Base-by-base conservation (phyloP, 1,140 invertebrate genomes). In the Drosophila funebris region DNA sequence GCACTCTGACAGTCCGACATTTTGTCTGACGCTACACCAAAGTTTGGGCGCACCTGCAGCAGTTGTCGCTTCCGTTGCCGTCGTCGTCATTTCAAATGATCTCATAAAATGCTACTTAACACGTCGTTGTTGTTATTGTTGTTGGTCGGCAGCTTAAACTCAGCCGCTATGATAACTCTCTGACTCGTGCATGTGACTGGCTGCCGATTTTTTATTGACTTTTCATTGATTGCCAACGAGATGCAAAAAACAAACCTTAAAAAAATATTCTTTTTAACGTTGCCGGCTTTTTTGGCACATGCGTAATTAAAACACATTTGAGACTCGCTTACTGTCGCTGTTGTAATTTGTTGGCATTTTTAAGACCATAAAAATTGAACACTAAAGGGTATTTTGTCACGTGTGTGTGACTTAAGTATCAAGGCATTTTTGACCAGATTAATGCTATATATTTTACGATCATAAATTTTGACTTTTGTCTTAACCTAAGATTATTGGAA, bases 31-130 rank as follows among this genome's bases (percentile, higher is more conserved):
- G 48, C 48, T 53, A 52, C 56, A 53, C 27, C 43, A 53, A 54
- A 60, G 57, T 50, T 33, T 60, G 64, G 62, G 43, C 60, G 63
- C 79, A 75, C 73, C 73, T 75, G 72, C 67, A 64, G 27, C 63
- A 58, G 39, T 29, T 50, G 37, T 48, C 16, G 70, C 64, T 72
- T 67, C 68, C 52, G 71, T 52, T 37, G 50, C 53, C 33, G 52
- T 18, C 44, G n/a, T 56, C 73, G 63, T 64, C 77, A 77, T 78
- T 83, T 78, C 63, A 39, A 66, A 64, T 58, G 81, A 85, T 80
- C 77, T 74, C 77, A 78, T 81, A 79, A 87, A 79, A 79, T 64
- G 73, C 58, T 79, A 73, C 63, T 76, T 79, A 88, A 83, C 76
- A 79, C 69, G 67, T 82, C 61, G 74, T 70, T 70, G 62, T 63